Evolutionary conservation across 2,888 invertebrate species (phyloP), one percentile per base, ranked within the genome.

Genomic region (Arctia plantaginis): DNA sequence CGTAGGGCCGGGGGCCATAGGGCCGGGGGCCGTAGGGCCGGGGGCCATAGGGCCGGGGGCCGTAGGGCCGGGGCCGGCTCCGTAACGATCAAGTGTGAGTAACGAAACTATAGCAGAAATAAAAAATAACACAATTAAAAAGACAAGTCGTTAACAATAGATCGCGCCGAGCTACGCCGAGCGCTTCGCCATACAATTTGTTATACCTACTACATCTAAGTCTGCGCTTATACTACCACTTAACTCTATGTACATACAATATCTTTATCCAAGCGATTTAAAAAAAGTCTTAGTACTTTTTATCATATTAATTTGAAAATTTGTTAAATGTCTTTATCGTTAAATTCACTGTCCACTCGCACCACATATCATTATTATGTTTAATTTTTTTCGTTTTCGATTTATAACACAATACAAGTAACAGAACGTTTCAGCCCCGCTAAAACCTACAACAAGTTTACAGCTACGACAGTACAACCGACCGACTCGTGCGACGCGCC

Each of bases 141-240:
- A 82, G 80, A 84, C 79, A 83, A 83, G 83, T 85, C 83, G 87
- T 90, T 87, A 89, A 90, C 89, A 86, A 86, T 82, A 87, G 85
- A 83, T 75, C 74, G 86, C 71, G 85, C 88, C 30, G 59, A 59
- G 59, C 59, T n/a, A 55, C 51, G 87, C 84, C 83, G 86, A 77
- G 83, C 89, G 89, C 82, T 80, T 84, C 90, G 89, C 88, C 91
- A 82, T 91, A 93, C 94, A 95, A 95, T 95, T 95, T 94, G 95
- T 95, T 95, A 94, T 94, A 93, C 95, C 95, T 95, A 95, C 94
- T 95, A 95, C 95, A 94, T 93, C 95, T 95, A 95, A 90, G 89
- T 92, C 92, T 92, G 94, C 93, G 87, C 94, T 94, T 94, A 93
- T 77, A 82, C 92, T 93, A 93, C 91, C 87, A 90, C 95, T 95